Conservation (phyloP, 2,113 vertebrate species). For the Periophthalmodon schlosseri region DNA sequence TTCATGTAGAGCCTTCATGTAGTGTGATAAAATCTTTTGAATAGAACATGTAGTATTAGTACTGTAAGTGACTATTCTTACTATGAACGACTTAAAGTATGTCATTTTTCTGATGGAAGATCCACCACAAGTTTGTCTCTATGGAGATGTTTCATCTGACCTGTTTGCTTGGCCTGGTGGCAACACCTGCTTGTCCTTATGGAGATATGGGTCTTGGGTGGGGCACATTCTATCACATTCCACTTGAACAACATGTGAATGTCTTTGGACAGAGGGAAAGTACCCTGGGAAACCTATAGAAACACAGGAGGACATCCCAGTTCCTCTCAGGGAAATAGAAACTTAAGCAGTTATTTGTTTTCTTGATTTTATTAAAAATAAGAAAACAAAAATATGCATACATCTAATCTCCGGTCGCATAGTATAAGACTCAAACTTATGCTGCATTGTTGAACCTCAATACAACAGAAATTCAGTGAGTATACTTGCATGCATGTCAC, state of each 20-base stretch:
- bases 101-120: no score
- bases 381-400: not conserved
- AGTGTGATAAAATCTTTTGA: no score
- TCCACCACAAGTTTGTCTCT: no score
- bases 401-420: slow-evolving; percentile 31
- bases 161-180: not conserved
- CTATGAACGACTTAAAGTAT: no score
- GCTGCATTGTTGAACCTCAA: slow-evolving; percentile 29
- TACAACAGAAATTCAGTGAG: slow-evolving; percentile 15
- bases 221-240: not conserved
- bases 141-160: not conserved
- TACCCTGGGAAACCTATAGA: not conserved
- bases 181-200: not conserved
- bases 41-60: no score
- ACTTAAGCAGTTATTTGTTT: no score
- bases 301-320: not conserved
- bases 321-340: not conserved
- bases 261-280: not conserved
- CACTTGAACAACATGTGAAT: not conserved
- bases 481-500: slow-evolving; percentile 41
- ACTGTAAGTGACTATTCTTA: no score
- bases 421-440: slow-evolving; percentile 50
- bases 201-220: not conserved
- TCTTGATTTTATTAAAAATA: not conserved
- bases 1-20: no score